phyloP scores from a whole-genome alignment of 1,140 invertebrate genomes.

The Halesus radiatus region DNA sequence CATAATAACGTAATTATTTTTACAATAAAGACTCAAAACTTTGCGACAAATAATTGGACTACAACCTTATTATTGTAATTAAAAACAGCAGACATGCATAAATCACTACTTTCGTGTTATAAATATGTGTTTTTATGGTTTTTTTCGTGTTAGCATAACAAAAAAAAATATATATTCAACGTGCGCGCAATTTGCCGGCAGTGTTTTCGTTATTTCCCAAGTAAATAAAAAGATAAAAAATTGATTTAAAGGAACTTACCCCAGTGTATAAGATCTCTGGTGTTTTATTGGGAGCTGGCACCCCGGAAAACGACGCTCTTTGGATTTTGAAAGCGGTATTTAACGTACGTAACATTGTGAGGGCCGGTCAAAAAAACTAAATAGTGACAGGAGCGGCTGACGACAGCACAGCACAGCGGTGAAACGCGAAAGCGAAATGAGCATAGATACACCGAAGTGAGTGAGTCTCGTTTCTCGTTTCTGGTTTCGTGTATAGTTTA shows the following conservation, averaged over 20 bases:
- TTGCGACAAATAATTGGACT: too few relatives aligned
- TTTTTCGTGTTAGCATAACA: not conserved
- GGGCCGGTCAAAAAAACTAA: not conserved
- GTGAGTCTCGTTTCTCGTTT: too few relatives aligned
- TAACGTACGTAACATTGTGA: constrained; percentile 43
- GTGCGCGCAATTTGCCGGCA: not conserved
- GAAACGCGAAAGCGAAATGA: too few relatives aligned
- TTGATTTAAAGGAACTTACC: constrained; percentile 67
- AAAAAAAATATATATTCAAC: not conserved
- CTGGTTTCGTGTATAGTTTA: too few relatives aligned
- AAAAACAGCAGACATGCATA: too few relatives aligned
- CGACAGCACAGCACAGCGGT: not conserved
- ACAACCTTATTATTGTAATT: too few relatives aligned
- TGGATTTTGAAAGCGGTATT: constrained; percentile 33
- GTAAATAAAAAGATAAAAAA: not conserved
- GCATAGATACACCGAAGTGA: too few relatives aligned
- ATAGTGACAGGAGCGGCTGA: not conserved
- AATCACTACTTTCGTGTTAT: too few relatives aligned
- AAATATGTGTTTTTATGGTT: not conserved
- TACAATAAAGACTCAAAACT: too few relatives aligned
- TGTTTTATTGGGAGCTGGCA: constrained; percentile 71
- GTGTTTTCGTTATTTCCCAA: not conserved
- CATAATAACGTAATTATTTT: too few relatives aligned
- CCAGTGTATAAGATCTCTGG: constrained; percentile 77
- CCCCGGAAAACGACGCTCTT: constrained; percentile 51